Percentiles rank a stretch among this genome's conserved stretches.
These are phyloP conservation scores for Cylas formicarius DNA, from an alignment of 1,140 invertebrate species.

Conservation along the genomic window DNA sequence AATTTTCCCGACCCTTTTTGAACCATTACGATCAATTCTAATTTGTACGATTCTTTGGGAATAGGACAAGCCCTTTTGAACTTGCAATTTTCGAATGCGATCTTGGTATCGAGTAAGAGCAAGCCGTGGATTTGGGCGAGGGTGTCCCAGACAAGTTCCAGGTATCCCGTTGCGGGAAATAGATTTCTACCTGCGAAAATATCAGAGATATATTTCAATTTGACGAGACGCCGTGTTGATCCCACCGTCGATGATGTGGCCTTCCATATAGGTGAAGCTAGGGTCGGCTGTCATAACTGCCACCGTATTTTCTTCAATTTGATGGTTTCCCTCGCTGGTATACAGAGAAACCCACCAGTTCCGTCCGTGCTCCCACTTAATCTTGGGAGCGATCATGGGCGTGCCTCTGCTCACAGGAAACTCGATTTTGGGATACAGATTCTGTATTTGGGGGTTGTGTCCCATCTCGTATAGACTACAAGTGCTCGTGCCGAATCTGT, in stretches of 20 bases:
- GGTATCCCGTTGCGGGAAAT: slow-evolving; percentile 84
- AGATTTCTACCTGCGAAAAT: slow-evolving; percentile 63
- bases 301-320: slow-evolving; percentile 50
- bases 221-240: not conserved
- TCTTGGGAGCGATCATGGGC: slow-evolving; percentile 53
- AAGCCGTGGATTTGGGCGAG: slow-evolving; percentile 66
- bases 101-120: slow-evolving; percentile 62
- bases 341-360: slow-evolving; percentile 39
- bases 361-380: slow-evolving; percentile 58
- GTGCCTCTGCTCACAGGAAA: slow-evolving; percentile 57
- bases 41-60: slow-evolving; percentile 56
- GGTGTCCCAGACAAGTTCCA: slow-evolving; percentile 81
- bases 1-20: slow-evolving; percentile 75
- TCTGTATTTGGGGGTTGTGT: slow-evolving; percentile 46
- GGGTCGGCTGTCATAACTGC: slow-evolving; percentile 53
- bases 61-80: slow-evolving; percentile 79
- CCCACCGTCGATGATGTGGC: slow-evolving; percentile 79
- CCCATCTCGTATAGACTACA: slow-evolving; percentile 55
- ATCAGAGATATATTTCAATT: not conserved
- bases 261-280: slow-evolving; percentile 67
- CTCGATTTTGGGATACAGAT: slow-evolving; percentile 48
- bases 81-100: slow-evolving; percentile 80
- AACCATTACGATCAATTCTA: slow-evolving; percentile 74
- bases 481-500: not conserved
- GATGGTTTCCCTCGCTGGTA: slow-evolving; percentile 14